Base-by-base conservation (phyloP, 2,113 vertebrate genomes). In the Nerophis lumbriciformis region DNA sequence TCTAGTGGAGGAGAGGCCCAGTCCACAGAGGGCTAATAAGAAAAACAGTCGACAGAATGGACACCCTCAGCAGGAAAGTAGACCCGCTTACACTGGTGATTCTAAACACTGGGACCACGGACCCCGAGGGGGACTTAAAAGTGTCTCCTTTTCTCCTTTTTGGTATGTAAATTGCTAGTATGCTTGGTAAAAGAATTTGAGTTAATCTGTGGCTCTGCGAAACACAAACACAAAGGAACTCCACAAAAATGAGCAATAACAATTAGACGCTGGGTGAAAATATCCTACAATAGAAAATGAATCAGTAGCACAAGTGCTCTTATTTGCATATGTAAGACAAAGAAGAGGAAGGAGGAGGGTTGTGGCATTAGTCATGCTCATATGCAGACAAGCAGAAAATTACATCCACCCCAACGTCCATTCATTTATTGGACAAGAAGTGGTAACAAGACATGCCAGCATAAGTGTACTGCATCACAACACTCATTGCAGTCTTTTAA, bases 301-400 rank as follows among this genome's bases (percentile, higher is more conserved):
- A 59, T 75, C 61, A 21, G 53, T n/a, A 58, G 58, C 52, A 65
- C 61, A 50, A 65, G 78, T 60, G 67, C 39, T 56, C 55, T 61
- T 48, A 72, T 68, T 60, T 71, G 53, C 59, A 60, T 66, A 65
- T 42, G 61, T 28, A 61, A 48, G 53, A 70, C 58, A 71, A 55
- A 51, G 12, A 28, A 53, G 59, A 71, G 83, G 70, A 82, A 83
- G 78, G 66, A 75, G 79, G 74, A 73, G 71, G 66, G 58, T 58
- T 65, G 71, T 28, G 71, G 66, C 69, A 82, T 85, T 89, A 88
- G 85, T 88, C 84, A 87, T 81, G 78, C 84, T 84, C 59, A 68
- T 76, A 88, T 84, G 85, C 88, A 89, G 89, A 91, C 89, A 89
- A 81, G 89, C 88, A 91, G 89, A 90, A 90, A 90, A 91, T 90